Percentiles rank a stretch among this genome's conserved stretches.
These are phyloP conservation scores for Saguinus midas DNA, from an alignment of 2,113 vertebrate genomes.

Conservation along the genomic window DNA sequence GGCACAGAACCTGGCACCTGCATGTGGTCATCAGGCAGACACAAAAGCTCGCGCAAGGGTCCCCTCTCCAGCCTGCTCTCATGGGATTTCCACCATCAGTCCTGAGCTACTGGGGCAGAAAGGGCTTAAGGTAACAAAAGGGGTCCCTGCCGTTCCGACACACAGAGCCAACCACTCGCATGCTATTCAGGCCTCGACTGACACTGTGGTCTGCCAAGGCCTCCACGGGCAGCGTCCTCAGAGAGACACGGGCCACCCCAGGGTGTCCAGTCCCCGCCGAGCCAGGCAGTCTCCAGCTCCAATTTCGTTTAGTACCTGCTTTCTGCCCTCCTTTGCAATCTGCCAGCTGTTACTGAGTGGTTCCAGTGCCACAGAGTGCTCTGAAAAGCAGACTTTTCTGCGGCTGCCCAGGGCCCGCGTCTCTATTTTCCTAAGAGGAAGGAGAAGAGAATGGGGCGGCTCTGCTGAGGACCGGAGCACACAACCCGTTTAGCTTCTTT, in stretches of 20 bases:
- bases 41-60: background rate
- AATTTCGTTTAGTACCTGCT: slow-evolving; percentile 81
- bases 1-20: background rate
- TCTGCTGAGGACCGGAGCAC: background rate
- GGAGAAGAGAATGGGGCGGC: background rate
- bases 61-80: background rate
- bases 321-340: slow-evolving; percentile 80
- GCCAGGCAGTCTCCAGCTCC: background rate
- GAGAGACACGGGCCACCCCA: background rate
- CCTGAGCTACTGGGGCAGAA: background rate
- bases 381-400: slow-evolving; percentile 68
- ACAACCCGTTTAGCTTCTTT: rapidly evolving
- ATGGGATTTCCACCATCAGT: rapidly evolving
- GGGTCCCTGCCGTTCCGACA: rapidly evolving
- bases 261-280: rapidly evolving
- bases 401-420: slow-evolving; percentile 77
- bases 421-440: slow-evolving; percentile 81
- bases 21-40: background rate
- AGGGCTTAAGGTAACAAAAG: rapidly evolving
- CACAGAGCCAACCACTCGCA: rapidly evolving
- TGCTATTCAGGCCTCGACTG: rapidly evolving
- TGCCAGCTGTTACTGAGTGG: slow-evolving; percentile 80
- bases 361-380: slow-evolving; percentile 57
- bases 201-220: background rate
- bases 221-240: background rate